phyloP scores from a whole-genome alignment of 2,113 vertebrate genomes.

The Microcebus tavaratra region DNA sequence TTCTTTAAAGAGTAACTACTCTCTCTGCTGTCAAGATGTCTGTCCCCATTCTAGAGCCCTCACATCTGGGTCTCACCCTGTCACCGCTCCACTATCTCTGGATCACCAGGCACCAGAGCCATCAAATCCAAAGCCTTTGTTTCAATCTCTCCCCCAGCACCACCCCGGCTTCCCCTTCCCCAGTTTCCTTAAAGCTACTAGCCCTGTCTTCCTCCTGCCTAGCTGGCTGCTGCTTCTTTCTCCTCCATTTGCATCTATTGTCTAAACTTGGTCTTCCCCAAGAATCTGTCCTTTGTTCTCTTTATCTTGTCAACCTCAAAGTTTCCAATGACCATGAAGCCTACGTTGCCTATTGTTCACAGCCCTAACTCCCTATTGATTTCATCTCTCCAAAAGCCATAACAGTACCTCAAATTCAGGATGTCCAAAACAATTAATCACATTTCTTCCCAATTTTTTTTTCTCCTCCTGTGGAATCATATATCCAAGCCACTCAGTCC shows the following conservation, averaged over 20 bases:
- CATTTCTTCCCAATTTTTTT: neutral
- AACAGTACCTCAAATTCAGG: neutral
- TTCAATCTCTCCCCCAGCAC: neutral
- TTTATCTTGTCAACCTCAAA: neutral
- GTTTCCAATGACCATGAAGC: neutral
- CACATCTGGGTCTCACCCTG: neutral
- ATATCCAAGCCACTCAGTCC: neutral
- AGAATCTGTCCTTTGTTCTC: neutral
- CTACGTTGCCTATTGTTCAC: neutral
- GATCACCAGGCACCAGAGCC: neutral
- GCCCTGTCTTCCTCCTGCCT: neutral
- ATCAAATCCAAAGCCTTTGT: neutral
- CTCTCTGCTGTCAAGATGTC: neutral
- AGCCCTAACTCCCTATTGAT: neutral
- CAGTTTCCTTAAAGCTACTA: neutral
- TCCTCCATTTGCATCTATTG: neutral
- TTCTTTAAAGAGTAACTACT: neutral
- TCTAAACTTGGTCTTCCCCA: neutral
- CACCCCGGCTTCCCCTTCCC: accelerated
- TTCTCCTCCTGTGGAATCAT: neutral
- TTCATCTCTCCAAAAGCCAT: neutral
- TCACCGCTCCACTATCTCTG: neutral
- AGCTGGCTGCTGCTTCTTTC: neutral
- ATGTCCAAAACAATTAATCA: neutral
- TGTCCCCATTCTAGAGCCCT: no score